Evolutionary conservation across 2,888 invertebrate genomes (phyloP), one percentile per base, ranked within the genome.

Genomic region (Acrobasis consociella): DNA sequence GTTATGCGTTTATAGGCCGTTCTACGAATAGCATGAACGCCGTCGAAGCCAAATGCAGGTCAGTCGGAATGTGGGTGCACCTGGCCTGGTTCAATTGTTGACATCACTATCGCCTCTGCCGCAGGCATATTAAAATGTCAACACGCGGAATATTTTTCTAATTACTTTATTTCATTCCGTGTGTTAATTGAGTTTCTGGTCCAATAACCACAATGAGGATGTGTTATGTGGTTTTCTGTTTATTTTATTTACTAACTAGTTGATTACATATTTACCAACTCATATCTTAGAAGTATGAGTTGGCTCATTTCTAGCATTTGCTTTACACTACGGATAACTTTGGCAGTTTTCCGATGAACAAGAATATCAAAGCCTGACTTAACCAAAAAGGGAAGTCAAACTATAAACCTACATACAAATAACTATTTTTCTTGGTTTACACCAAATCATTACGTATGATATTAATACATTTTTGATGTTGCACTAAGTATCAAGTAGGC

Each of bases 71-170:
- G 49, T 37, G 31, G 58, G 37, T 37, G 49, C 49, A 59, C 49
- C 16, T n/a, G 49, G 49, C 49, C 58, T 59, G 49, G 49, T 72
- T 75, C 72, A 75, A 72, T 76, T 72, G 74, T 72, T 75, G 68
- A 60, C 62, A 65, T 56, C 68, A 71, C 76, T 75, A 78, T 78
- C 74, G 67, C 64, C 62, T 50, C 67, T 64, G 62, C 46, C 42
- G 46, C 58, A 58, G 31, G 58, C 63, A 62, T 60, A 61, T 52
- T 58, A 51, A 51, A 59, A 64, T 51, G 55, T 58, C 46, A 56
- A 58, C 56, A 42, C 17, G 55, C 17, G 22, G 42, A 56, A 56
- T 56, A 56, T 56, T 56, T 56, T 56, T 56, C 56, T 56, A 56
- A 56, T 56, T 56, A 56, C 56, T 56, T 56, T 55, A 55, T 55